These are phyloP conservation scores for Mycalesis mineus DNA, from an alignment of 2,888 invertebrate species.

Conservation along the genomic window DNA sequence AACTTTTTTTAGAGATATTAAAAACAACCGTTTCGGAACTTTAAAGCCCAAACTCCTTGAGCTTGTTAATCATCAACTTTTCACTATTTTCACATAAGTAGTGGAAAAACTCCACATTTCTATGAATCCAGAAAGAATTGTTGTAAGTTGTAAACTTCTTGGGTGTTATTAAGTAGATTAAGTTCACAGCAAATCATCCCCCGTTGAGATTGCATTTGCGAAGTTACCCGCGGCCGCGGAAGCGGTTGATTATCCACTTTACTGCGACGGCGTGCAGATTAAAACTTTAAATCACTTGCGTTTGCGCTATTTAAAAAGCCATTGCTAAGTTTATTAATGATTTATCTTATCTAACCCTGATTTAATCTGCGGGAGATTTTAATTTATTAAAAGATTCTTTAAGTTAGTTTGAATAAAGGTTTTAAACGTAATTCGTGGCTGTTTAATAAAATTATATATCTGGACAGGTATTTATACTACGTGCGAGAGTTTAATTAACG, in stretches of 20 bases:
- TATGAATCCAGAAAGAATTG: background rate
- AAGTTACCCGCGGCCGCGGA: conserved; percentile 8
- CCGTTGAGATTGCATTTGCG: conserved; percentile 1
- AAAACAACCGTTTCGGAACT: too few species aligned
- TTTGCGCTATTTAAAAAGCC: background rate
- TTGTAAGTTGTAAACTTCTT: background rate
- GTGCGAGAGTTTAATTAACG: too few species aligned
- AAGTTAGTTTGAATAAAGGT: too few species aligned
- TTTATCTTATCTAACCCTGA: background rate
- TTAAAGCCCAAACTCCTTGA: too few species aligned
- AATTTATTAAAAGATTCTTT: too few species aligned
- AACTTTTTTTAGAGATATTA: too few species aligned
- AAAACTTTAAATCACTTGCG: conserved; percentile 16
- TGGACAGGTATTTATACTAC: too few species aligned
- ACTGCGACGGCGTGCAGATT: conserved; percentile 11
- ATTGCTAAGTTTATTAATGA: background rate
- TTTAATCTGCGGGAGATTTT: background rate
- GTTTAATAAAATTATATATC: too few species aligned
- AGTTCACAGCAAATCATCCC: background rate
- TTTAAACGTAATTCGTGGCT: too few species aligned
- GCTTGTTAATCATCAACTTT: too few species aligned
- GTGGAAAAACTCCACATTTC: too few species aligned
- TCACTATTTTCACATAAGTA: too few species aligned
- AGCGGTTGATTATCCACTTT: conserved; percentile 18
- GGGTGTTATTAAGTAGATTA: background rate